Percentiles rank a stretch among this genome's conserved stretches.
Conservation (phyloP, 2,888 invertebrate genomes). For the Andricus quercusramuli region DNA sequence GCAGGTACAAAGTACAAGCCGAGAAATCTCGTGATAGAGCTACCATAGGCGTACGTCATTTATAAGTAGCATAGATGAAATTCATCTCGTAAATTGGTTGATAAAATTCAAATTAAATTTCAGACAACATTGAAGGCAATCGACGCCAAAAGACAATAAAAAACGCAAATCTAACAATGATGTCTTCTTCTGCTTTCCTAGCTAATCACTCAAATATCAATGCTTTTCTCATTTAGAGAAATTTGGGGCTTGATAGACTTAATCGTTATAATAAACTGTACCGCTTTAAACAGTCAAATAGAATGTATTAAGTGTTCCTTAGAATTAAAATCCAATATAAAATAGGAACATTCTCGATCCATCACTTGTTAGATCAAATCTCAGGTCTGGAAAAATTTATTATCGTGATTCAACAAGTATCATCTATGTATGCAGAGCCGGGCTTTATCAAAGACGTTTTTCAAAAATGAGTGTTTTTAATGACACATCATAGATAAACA, state of each 20-base stretch:
- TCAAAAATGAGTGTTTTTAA: background rate
- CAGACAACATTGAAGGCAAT: background rate
- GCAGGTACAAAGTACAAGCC: slow-evolving; percentile 6
- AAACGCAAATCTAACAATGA: background rate
- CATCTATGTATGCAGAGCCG: background rate
- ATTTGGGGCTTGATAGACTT: too few relatives aligned
- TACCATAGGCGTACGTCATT: background rate
- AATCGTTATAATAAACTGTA: too few relatives aligned
- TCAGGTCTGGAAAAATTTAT: background rate
- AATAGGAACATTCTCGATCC: background rate
- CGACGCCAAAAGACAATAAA: background rate
- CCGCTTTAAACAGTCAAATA: too few relatives aligned
- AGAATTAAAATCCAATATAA: too few relatives aligned
- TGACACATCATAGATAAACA: background rate
- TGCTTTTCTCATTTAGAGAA: too few relatives aligned
- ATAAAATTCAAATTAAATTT: background rate
- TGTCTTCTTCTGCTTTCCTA: background rate
- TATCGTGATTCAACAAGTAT: background rate
- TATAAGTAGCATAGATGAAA: background rate
- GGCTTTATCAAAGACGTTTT: background rate
- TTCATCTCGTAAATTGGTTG: background rate
- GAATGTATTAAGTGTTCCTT: too few relatives aligned
- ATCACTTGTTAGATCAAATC: background rate
- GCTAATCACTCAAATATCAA: too few relatives aligned
- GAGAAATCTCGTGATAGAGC: slow-evolving; percentile 10